phyloP scores from a whole-genome alignment of 2,113 vertebrate species.

The Pomatostomus ruficeps region DNA sequence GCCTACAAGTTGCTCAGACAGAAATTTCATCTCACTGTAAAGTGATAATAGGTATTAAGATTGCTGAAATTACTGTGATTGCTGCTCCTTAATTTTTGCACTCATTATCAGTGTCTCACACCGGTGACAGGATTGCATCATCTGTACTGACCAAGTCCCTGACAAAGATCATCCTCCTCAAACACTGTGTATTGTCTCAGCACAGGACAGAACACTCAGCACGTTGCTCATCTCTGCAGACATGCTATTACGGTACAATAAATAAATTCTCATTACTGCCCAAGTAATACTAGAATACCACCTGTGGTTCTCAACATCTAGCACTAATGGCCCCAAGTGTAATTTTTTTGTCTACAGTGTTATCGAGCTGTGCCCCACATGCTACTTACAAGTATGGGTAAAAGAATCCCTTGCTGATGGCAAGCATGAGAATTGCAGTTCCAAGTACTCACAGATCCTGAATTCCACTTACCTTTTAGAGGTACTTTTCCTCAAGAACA shows the following conservation, averaged over 20 bases:
- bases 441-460: neutral
- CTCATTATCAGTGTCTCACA: neutral
- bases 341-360: neutral
- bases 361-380: neutral
- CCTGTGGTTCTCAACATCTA: neutral
- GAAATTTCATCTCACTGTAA: neutral
- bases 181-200: fast-evolving
- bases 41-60: neutral
- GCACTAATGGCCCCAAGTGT: neutral
- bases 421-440: neutral
- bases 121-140: neutral
- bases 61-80: neutral
- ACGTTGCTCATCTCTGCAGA: neutral
- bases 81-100: neutral
- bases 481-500: neutral
- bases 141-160: neutral
- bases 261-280: neutral
- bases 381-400: fast-evolving
- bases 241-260: neutral
- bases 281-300: neutral
- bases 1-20: neutral
- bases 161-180: neutral
- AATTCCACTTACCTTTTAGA: neutral
- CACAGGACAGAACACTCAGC: neutral
- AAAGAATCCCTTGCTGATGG: neutral